Conservation (phyloP, 1,140 invertebrate genomes). For the Cyclargus thomasi region DNA sequence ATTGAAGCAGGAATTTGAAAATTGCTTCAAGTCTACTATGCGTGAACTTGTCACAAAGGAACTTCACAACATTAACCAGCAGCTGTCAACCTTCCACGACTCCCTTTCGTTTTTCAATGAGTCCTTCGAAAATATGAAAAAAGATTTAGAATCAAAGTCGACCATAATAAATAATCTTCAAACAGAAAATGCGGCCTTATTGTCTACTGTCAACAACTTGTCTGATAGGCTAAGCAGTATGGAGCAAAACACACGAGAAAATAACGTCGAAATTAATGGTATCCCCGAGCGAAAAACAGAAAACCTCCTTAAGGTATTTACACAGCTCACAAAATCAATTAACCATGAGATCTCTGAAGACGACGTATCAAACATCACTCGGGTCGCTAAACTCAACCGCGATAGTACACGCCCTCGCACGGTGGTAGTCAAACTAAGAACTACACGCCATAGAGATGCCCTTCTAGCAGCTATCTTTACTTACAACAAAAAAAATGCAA, state of each 20-base stretch:
- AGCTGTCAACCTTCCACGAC: not conserved
- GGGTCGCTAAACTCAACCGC: no score
- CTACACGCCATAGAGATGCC: conserved; percentile 4
- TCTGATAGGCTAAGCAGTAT: not conserved
- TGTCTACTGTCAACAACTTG: not conserved
- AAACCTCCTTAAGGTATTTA: conserved; percentile 12
- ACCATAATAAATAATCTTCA: not conserved
- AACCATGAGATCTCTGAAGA: no score
- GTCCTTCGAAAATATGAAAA: not conserved
- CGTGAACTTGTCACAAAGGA: not conserved
- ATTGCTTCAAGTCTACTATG: not conserved
- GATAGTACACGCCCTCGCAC: conserved; percentile 4
- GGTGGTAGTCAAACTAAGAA: conserved; percentile 14
- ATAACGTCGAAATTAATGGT: conserved; percentile 21
- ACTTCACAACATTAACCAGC: not conserved
- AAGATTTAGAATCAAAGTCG: not conserved
- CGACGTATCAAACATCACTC: no score
- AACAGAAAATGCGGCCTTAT: not conserved
- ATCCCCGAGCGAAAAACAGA: conserved; percentile 18
- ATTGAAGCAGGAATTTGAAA: not conserved
- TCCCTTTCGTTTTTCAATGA: conserved; percentile 1
- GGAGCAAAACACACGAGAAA: conserved; percentile 11
- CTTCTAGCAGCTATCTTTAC: not conserved
- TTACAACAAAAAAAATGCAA: conserved; percentile 17
- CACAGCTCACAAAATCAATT: not conserved